Percentiles rank a stretch among this genome's conserved stretches.
Conservation (phyloP, 2,888 invertebrate genomes). For the Cephus pygmeus region DNA sequence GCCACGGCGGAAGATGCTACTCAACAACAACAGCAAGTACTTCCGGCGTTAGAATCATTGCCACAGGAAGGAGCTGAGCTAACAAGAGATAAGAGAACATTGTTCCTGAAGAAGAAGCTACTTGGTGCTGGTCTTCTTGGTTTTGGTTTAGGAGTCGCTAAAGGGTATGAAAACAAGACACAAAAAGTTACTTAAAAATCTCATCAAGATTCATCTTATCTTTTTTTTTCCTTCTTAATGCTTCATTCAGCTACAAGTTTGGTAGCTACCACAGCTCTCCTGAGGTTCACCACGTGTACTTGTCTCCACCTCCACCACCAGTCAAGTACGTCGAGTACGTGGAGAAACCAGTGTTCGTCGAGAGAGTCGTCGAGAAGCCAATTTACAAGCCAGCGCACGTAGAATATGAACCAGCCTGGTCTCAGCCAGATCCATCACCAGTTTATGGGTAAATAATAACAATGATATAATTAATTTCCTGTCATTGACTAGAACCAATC, state of each 20-base stretch:
- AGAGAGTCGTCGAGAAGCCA: slow-evolving; percentile 56
- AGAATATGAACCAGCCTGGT: slow-evolving; percentile 49
- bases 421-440: slow-evolving; percentile 44
- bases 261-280: slow-evolving; percentile 50
- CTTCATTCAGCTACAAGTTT: slow-evolving; percentile 49
- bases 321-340: slow-evolving; percentile 60
- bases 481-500: not conserved
- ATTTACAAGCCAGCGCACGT: slow-evolving; percentile 46
- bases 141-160: slow-evolving; percentile 56
- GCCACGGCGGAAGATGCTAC: slow-evolving; percentile 27
- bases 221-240: slow-evolving; percentile 1
- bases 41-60: slow-evolving; percentile 19
- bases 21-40: slow-evolving; percentile 21
- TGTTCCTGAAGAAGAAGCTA: slow-evolving; percentile 59
- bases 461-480: not conserved
- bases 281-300: slow-evolving; percentile 58
- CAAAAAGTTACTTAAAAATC: not conserved
- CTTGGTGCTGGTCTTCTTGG: slow-evolving; percentile 59
- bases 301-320: slow-evolving; percentile 49
- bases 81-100: slow-evolving; percentile 52
- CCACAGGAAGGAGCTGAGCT: slow-evolving; percentile 31
- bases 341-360: slow-evolving; percentile 58
- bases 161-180: slow-evolving; percentile 47
- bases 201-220: not conserved
- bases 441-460: slow-evolving; percentile 45